Conservation (phyloP, 2,113 vertebrate genomes). For the Bubo bubo region DNA sequence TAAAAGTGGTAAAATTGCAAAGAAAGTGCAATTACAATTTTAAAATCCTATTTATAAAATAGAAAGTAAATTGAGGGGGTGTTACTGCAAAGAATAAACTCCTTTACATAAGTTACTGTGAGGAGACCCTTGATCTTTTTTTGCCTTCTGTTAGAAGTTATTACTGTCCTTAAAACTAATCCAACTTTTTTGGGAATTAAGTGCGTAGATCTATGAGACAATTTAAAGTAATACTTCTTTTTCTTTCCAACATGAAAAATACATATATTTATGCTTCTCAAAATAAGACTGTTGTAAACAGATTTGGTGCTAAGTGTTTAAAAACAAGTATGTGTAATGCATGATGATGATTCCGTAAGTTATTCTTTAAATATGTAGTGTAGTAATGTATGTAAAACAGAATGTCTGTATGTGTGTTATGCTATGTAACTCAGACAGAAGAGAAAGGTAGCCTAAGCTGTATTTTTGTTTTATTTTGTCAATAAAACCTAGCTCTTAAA, state of each 20-base stretch:
- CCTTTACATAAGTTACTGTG: not conserved
- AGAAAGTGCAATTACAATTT: not conserved
- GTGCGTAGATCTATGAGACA: not conserved
- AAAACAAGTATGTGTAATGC: not conserved
- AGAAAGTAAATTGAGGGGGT: not conserved
- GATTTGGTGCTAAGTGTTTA: not conserved
- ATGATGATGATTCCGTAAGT: not conserved
- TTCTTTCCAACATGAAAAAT: not conserved
- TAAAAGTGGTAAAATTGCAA: not conserved
- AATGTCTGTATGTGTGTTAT: not conserved
- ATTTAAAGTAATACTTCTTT: not conserved
- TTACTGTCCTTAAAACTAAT: not conserved
- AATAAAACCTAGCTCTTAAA: conserved; percentile 72
- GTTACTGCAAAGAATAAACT: not conserved
- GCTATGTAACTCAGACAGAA: not conserved
- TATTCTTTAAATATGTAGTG: not conserved
- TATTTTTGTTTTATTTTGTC: conserved; percentile 65
- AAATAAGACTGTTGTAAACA: not conserved
- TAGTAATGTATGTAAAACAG: not conserved
- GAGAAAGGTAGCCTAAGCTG: not conserved
- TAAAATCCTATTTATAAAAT: not conserved
- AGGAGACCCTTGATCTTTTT: not conserved
- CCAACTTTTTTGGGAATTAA: not conserved
- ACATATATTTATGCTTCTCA: not conserved
- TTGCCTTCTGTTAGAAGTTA: not conserved